These are phyloP conservation scores for Podargus strigoides DNA, from an alignment of 2,797 vertebrate genomes.

Conservation along the genomic window DNA sequence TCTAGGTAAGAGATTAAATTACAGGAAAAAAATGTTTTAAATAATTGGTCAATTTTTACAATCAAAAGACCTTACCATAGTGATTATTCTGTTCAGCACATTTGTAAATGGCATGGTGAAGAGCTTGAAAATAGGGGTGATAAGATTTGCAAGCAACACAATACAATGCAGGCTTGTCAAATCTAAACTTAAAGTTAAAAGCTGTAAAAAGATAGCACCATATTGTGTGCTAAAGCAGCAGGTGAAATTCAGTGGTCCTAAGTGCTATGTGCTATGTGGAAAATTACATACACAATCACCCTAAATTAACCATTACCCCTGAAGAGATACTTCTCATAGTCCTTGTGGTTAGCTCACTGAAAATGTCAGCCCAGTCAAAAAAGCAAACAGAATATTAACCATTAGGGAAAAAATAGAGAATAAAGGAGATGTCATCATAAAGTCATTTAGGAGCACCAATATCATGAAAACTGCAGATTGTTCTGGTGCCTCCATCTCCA, in stretches of 20 bases:
- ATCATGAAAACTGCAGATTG: neutral
- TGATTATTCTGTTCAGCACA: neutral
- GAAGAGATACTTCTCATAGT: neutral
- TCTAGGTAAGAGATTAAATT: neutral
- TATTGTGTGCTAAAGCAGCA: neutral
- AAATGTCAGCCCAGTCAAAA: neutral
- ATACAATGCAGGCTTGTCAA: neutral
- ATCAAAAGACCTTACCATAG: neutral
- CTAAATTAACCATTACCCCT: neutral
- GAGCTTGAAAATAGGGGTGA: neutral
- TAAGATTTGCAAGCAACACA: neutral
- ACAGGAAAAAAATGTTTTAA: neutral
- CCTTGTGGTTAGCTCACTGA: neutral
- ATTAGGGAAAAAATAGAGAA: neutral
- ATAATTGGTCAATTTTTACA: slow-evolving; percentile 8
- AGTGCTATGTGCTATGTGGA: neutral
- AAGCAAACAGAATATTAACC: neutral
- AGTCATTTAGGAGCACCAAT: neutral
- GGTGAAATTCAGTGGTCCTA: neutral
- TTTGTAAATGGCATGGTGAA: neutral
- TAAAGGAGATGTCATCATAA: neutral
- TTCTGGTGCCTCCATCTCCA: neutral
- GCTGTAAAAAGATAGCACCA: neutral
- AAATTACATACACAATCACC: neutral
- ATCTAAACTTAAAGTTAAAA: neutral